Evolutionary conservation across 1,140 invertebrate genomes (phyloP).

Genomic region (Zaprionus ghesquierei): DNA sequence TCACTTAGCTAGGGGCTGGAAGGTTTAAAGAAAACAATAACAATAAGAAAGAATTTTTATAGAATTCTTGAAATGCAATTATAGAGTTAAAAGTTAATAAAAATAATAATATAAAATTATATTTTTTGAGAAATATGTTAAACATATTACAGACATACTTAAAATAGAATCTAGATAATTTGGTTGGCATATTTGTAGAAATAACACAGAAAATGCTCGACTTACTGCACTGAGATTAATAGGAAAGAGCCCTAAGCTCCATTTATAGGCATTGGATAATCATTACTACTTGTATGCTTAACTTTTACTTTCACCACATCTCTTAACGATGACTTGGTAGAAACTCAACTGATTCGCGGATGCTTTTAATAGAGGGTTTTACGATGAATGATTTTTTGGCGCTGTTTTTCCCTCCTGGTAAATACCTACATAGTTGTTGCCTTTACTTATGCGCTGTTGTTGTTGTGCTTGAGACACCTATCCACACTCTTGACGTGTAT

Average conservation of each 20-base stretch:
- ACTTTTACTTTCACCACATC: background rate
- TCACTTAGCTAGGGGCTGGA: background rate
- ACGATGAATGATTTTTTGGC: background rate
- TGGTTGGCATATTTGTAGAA: too few relatives aligned
- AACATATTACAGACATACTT: too few relatives aligned
- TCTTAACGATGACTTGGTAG: background rate
- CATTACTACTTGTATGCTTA: background rate
- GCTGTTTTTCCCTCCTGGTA: background rate
- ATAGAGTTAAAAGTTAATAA: too few relatives aligned
- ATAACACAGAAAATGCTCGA: too few relatives aligned
- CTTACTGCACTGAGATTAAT: too few relatives aligned
- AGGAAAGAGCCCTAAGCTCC: background rate
- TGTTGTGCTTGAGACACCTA: slow-evolving; percentile 53
- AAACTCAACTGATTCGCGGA: background rate
- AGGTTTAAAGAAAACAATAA: too few relatives aligned
- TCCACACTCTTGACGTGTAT: slow-evolving; percentile 72
- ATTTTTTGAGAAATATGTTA: too few relatives aligned
- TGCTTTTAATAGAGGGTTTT: background rate
- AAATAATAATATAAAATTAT: too few relatives aligned
- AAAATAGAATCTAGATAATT: too few relatives aligned
- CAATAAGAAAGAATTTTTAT: too few relatives aligned
- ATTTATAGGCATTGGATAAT: background rate
- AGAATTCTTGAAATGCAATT: too few relatives aligned
- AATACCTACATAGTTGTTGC: background rate
- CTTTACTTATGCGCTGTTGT: background rate